Base-by-base conservation (phyloP, 1,140 invertebrate species). In the Solen grandis region DNA sequence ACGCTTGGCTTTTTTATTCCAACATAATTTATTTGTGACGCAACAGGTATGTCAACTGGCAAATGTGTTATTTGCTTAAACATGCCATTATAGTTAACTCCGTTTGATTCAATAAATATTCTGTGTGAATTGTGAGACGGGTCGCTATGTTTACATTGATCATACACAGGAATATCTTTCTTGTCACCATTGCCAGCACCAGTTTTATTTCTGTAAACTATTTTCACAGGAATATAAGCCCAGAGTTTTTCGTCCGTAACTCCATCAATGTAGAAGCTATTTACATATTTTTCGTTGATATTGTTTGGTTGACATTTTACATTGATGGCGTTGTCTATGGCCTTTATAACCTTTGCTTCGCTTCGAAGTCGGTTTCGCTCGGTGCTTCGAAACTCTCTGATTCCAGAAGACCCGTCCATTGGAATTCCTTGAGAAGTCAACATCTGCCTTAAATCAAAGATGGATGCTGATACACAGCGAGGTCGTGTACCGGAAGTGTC, bases 101-200 rank as follows among this genome's bases (percentile, higher is more conserved):
- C 77, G 31, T 80, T 80, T 36, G 77, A 38, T 65, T 80, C 77
- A 25, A 72, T 57, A 55, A 73, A 72, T 52, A 80, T 36, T 57
- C 59, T 69, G 19, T 41, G 27, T 13, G 68, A 22, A 52, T 38
- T 38, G n/a, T 36, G 25, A 5, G 41, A 36, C 1, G 41, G 29
- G 4, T 36, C n/a, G n/a, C 52, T 63, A 72, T 36, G 36, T 36
- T 65, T 72, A 54, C 69, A 80, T 19, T 70, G 63, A n/a, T 73
- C 68, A 65, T 72, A 66, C 16, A 80, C 77, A 5, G 57, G 25
- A 29, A 70, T n/a, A n/a, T n/a, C 50, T 22, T 16, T 22, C 25
- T 19, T 16, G 33, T 27, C 27, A 10, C 68, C n/a, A 14, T 62
- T 33, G 14, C n/a, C 25, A 0, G 3, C 31, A 4, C 19, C 1